Percentiles rank a stretch among this genome's conserved stretches.
phyloP scores from a whole-genome alignment of 1,140 invertebrate genomes.

The Cecropterus lyciades region DNA sequence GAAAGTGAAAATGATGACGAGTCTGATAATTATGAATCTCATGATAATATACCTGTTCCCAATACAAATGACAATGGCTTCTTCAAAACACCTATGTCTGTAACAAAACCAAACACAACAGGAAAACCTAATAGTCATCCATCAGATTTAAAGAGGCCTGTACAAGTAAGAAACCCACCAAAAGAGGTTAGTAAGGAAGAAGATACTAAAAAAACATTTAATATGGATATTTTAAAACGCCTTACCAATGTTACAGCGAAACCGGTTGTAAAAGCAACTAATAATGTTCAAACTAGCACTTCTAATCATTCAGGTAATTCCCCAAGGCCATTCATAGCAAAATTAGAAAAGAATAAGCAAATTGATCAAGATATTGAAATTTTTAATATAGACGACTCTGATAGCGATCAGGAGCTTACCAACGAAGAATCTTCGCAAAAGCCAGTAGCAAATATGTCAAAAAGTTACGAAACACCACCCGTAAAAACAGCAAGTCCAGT shows the following conservation, averaged over 20 bases:
- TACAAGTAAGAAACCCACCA: constrained; percentile 12
- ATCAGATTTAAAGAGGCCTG: constrained; percentile 16
- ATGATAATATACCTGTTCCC: constrained; percentile 10
- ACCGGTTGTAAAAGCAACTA: constrained; percentile 41
- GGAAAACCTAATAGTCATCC: constrained; percentile 1
- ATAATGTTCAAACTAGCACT: constrained; percentile 24
- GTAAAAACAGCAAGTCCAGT: constrained; percentile 27
- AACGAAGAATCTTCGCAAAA: constrained; percentile 33
- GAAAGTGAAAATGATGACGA: constrained; percentile 39
- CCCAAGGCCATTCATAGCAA: constrained; percentile 9
- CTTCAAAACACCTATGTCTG: constrained; percentile 27
- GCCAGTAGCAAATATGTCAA: neutral
- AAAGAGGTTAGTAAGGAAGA: constrained; percentile 36
- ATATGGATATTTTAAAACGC: constrained; percentile 59
- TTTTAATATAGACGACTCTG: constrained; percentile 75
- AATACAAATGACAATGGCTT: constrained; percentile 6
- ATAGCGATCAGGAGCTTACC: constrained; percentile 52
- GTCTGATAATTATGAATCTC: constrained; percentile 21
- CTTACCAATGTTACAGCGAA: constrained; percentile 65
- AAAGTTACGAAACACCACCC: constrained; percentile 8
- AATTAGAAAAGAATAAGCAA: constrained; percentile 41
- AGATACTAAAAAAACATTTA: constrained; percentile 34
- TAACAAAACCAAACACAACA: constrained; percentile 6
- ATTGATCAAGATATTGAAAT: constrained; percentile 64
- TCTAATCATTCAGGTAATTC: constrained; percentile 10